phyloP scores from a whole-genome alignment of 2,797 vertebrate species.

The Tangara arthus region DNA sequence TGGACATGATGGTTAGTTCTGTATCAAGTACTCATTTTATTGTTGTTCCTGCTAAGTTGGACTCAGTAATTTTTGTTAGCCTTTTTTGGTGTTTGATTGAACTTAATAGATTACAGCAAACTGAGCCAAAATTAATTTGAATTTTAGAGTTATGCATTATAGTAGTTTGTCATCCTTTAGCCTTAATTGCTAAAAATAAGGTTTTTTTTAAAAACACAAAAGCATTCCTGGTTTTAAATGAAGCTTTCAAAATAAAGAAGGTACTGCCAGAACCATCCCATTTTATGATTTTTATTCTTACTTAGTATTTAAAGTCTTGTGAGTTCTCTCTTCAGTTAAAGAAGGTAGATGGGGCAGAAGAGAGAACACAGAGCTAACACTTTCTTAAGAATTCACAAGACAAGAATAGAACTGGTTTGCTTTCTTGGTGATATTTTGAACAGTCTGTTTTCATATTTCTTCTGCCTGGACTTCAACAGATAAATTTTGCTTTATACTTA shows the following conservation, averaged over 20 bases:
- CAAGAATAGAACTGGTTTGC: neutral
- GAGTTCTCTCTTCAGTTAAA: neutral
- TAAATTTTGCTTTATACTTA: neutral
- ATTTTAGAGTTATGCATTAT: accelerated
- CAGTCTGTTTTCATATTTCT: neutral
- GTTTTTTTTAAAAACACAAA: accelerated
- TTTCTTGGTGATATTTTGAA: neutral
- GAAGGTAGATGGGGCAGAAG: neutral
- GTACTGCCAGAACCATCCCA: neutral
- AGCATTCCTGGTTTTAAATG: neutral
- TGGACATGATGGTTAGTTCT: neutral
- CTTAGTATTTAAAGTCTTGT: neutral
- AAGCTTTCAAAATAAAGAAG: neutral
- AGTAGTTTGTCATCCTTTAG: neutral
- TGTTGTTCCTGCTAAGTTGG: neutral
- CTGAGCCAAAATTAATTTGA: neutral
- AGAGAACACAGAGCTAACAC: accelerated
- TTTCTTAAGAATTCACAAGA: neutral
- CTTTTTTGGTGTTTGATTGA: neutral
- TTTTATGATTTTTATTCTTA: neutral
- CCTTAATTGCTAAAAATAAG: neutral
- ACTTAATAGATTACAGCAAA: neutral
- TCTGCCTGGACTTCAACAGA: neutral
- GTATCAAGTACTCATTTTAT: neutral
- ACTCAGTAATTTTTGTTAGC: neutral